phyloP scores from a whole-genome alignment of 2,113 vertebrate genomes.

The Hippocampus comes region DNA sequence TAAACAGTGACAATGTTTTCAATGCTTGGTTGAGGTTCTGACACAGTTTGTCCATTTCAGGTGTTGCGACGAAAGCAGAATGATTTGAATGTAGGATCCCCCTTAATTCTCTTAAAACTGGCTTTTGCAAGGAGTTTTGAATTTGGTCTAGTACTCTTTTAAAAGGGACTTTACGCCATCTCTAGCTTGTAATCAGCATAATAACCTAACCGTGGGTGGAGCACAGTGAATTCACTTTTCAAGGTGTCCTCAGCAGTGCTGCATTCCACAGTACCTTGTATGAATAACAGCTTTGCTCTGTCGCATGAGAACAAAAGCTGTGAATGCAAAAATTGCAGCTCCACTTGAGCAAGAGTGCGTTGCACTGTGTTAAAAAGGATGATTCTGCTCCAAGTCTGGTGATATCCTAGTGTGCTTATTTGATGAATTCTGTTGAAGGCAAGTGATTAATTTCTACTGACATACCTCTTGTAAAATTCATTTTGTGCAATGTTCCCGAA shows the following conservation, averaged over 20 bases:
- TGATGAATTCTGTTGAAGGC: background rate
- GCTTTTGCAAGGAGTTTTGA: constrained; percentile 4
- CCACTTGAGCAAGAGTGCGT: background rate
- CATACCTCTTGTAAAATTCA: background rate
- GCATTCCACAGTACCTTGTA: constrained; percentile 7
- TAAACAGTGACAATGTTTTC: constrained; percentile 13
- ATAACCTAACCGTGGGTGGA: constrained; percentile 25
- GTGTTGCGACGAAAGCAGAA: background rate
- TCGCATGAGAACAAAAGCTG: background rate
- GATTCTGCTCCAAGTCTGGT: background rate
- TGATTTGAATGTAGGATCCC: background rate
- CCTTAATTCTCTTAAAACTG: constrained; percentile 2
- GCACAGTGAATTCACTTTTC: constrained; percentile 22
- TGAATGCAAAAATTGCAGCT: constrained; percentile 4
- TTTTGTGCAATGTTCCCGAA: background rate
- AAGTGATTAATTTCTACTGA: constrained; percentile 1
- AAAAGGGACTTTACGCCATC: constrained; percentile 25
- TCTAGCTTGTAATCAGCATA: constrained; percentile 28
- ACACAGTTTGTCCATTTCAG: background rate
- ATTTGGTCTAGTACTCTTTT: constrained; percentile 4
- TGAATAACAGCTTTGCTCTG: background rate
- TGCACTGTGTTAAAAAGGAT: background rate
- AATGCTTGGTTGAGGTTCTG: background rate
- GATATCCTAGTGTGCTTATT: background rate
- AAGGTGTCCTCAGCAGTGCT: constrained; percentile 19